Conservation (phyloP, 2,113 vertebrate genomes). For the Phodopus roborovskii region DNA sequence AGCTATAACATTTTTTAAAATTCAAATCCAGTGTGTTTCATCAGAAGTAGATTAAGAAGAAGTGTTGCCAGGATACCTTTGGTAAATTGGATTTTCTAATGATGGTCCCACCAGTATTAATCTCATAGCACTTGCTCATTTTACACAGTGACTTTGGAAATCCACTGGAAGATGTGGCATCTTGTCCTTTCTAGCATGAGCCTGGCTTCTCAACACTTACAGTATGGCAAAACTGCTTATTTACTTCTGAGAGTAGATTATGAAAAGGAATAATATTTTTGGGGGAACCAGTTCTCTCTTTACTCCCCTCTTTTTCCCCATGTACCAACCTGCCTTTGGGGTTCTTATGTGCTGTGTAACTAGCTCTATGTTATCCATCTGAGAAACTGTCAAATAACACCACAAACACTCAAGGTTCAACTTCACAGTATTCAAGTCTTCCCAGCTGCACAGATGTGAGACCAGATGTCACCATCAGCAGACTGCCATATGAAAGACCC, state of each 20-base stretch:
- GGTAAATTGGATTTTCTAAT: conserved; percentile 61
- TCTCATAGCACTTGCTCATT: conserved; percentile 9
- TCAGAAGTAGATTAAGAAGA: conserved; percentile 61
- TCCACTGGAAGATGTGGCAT: background rate
- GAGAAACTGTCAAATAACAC: background rate
- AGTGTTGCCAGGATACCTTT: background rate
- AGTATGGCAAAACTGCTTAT: background rate
- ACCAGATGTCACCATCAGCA: background rate
- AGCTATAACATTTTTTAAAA: conserved; percentile 43
- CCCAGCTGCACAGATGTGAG: background rate
- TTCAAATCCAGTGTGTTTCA: conserved; percentile 58
- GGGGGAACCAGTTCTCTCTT: background rate
- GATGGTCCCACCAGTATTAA: conserved; percentile 46
- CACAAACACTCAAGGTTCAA: background rate
- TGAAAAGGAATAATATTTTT: background rate
- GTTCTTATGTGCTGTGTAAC: background rate
- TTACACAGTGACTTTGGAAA: conserved; percentile 28
- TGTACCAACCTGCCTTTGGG: background rate
- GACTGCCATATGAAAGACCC: background rate
- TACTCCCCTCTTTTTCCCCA: background rate
- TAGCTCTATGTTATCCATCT: background rate
- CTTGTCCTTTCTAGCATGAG: background rate
- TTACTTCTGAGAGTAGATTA: conserved; percentile 6
- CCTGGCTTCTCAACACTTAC: background rate
- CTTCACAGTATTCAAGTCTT: background rate